These are phyloP conservation scores for Brachionus asplanchnoidis DNA, from an alignment of 1,140 invertebrate species.

Conservation along the genomic window DNA sequence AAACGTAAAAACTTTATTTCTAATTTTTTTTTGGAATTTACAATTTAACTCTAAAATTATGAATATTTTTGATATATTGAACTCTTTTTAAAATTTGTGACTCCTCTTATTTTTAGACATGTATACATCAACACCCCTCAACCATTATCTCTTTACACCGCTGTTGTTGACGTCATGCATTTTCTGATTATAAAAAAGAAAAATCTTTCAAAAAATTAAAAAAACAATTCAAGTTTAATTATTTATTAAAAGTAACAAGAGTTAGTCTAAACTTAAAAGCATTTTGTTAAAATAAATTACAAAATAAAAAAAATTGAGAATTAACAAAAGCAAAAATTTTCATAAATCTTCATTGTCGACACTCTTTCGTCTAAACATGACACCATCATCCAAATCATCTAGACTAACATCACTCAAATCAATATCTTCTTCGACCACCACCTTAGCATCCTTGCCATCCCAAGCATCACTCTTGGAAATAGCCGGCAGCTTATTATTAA, in stretches of 20 bases:
- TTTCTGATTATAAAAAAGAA: too few species aligned
- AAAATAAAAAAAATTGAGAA: neutral
- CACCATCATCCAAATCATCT: slow-evolving; percentile 35
- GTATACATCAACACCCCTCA: too few species aligned
- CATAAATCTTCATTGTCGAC: slow-evolving; percentile 16
- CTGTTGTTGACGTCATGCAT: too few species aligned
- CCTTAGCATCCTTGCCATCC: slow-evolving; percentile 41
- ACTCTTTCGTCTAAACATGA: slow-evolving; percentile 18
- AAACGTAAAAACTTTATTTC: too few species aligned
- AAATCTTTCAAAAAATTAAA: too few species aligned
- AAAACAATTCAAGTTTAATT: neutral
- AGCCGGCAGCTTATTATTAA: slow-evolving; percentile 14
- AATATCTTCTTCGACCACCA: slow-evolving; percentile 31
- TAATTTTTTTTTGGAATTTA: too few species aligned
- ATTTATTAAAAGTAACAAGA: neutral
- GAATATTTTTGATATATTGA: too few species aligned
- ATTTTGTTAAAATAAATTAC: neutral
- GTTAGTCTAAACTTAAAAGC: neutral
- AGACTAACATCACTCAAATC: slow-evolving; percentile 38
- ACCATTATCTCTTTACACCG: too few species aligned
- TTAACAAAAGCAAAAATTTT: neutral
- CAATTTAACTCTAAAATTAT: too few species aligned
- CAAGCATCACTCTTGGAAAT: neutral
- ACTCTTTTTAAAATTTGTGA: too few species aligned
- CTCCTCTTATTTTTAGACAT: too few species aligned